Evolutionary conservation across 2,888 invertebrate species (phyloP), one percentile per base, ranked within the genome.

Genomic region (Microplitis manilae): DNA sequence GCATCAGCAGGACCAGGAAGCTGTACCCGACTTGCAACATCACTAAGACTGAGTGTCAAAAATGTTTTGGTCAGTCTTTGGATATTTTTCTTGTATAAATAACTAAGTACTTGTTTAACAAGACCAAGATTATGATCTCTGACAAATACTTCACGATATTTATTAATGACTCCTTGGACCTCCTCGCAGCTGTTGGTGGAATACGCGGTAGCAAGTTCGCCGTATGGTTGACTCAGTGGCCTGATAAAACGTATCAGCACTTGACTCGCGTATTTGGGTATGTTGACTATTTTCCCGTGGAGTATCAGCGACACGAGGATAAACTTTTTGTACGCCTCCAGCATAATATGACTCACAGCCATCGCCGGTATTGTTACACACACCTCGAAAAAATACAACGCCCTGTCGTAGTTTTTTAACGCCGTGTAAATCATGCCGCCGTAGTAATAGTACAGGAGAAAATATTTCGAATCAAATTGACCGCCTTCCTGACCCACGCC

Each of bases 361-460:
- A 95, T 93, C 41, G 97, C 96, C 2, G 98, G 98, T n/a, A 97
- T 97, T 39, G 97, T 97, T 77, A 98, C 94, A 77, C 96, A 97
- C 17, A 98, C 97, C 93, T 98, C 98, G 90, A 97, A 97, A 91
- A 97, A 98, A 90, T 97, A 98, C 79, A 98, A 91, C 7, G 98
- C 97, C 87, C 97, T 93, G 83, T 97, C 96, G 88, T 96, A 97
- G 87, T 97, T 96, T 90, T 98, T 97, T 85, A 98, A 91, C 9
- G 97, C 96, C 75, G 97, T 94, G 90, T 98, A 98, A 83, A 98
- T 97, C 97, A 98, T 97, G 73, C 98, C 98, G 77, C 98, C 98
- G 89, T 99, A 99, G 90, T 98, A 98, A 89, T 97, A 98, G 90
- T 97, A 98, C 0, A 97, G 92, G 73, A 99, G 92, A 89, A 98